A percentile compares a stretch with the other conserved stretches of the same genome.
Evolutionary conservation across 1,140 invertebrate species (phyloP).

Genomic region (Neodiprion pinetum): DNA sequence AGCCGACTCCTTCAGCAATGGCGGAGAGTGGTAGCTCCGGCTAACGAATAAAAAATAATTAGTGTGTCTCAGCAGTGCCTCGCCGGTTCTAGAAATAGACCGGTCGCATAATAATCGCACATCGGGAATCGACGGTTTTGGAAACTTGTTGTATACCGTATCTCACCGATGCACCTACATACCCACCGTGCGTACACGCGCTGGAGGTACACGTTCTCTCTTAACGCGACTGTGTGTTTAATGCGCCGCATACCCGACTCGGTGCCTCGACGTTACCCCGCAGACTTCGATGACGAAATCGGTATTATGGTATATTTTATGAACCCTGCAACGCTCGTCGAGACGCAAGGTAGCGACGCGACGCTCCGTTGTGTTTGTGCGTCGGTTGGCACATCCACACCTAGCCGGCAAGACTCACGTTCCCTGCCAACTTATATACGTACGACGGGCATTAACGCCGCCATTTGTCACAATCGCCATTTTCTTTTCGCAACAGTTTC

Average conservation of each 20-base stretch:
- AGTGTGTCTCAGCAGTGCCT: background rate
- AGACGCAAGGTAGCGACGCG: too few species aligned
- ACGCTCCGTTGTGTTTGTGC: too few species aligned
- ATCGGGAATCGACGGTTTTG: conserved; percentile 6
- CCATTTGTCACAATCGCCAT: conserved; percentile 4
- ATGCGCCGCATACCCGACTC: too few species aligned
- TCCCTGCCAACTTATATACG: background rate
- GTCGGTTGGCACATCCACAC: too few species aligned
- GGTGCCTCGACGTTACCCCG: too few species aligned
- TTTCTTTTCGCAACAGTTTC: conserved; percentile 5
- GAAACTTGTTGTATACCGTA: conserved; percentile 3
- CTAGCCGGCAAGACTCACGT: too few species aligned
- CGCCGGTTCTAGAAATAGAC: conserved; percentile 1
- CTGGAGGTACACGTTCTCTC: background rate
- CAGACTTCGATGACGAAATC: too few species aligned
- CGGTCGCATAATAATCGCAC: conserved; percentile 7
- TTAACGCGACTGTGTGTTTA: too few species aligned
- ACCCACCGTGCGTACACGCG: background rate
- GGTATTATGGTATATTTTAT: too few species aligned
- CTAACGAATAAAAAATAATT: conserved; percentile 7
- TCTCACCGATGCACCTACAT: background rate
- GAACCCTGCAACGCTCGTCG: too few species aligned
- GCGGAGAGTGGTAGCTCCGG: background rate
- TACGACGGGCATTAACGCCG: background rate
- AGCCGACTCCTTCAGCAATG: background rate